Evolutionary conservation across 2,113 vertebrate species (phyloP), one percentile per base, ranked within the genome.

Genomic region (Rhinogobius similis): DNA sequence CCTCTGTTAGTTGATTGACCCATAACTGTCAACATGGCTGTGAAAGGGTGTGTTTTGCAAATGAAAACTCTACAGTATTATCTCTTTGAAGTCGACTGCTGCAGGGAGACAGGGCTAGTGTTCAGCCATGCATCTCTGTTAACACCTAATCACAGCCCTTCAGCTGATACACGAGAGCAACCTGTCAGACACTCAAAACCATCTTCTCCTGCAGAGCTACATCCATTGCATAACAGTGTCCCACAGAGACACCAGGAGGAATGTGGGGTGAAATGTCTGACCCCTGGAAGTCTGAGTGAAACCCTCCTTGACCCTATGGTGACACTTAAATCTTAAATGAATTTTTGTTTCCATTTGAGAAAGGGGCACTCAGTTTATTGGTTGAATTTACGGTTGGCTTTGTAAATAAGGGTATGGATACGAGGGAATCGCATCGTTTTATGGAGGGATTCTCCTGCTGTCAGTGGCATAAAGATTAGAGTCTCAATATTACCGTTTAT

Each of bases 181-280:
- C 53, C 62, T 39, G 63, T 72, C 62, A 46, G 77, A 62, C 71
- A 13, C 73, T 10, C 63, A 41, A 43, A 75, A 32, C 14, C 43
- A 24, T 56, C 24, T 27, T 56, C 24, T 56, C 24, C 11, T 14
- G 3, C 38, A 59, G 26, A 18, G 14, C 32, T 62, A 58, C 13
- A 11, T 13, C 23, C 27, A 23, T 73, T 75, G 48, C 73, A 67
- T 66, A 65, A 82, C 44, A 67, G 48, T 39, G 66, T 71, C 38
- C 55, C 56, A 27, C 52, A 78, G 48, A 62, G 50, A 64, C 36
- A 55, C 24, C 41, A 70, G 26, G 26, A 63, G 73, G 70, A 77
- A 79, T 68, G 69, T 52, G 50, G 24, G 32, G 27, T 69, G 73
- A 39, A 62, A 67, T 75, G 65, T 72, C 11, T 14, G 21, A 50